Base-by-base conservation (phyloP, 2,113 vertebrate genomes). In the Plectropomus leopardus region DNA sequence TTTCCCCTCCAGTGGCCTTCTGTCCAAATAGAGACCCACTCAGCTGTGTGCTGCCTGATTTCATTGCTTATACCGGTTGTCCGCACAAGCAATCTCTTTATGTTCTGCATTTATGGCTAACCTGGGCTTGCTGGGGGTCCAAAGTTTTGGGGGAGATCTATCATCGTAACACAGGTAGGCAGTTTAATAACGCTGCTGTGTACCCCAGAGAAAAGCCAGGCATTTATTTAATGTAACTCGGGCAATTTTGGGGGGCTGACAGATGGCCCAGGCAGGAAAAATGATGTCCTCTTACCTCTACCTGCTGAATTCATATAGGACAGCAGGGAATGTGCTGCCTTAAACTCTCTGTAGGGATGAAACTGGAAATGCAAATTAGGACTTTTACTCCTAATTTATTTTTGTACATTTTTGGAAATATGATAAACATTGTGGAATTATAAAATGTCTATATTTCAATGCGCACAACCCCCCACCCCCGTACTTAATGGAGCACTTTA, bases 141-240 rank as follows among this genome's bases (percentile, higher is more conserved):
- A 65, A 74, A 65, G 77, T 91, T 92, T 92, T 59, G 36, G 72
- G 57, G 76, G 78, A 91, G 85, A 92, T 93, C 88, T 90, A 91
- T 94, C 93, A 93, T 93, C 57, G 68, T 93, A 93, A 93, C 76
- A 87, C 90, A 91, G 90, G 91, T 86, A 94, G 93, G 91, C 92
- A 92, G 87, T 92, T 94, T 94, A 93, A 93, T 94, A 94, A 93
- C 79, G 48, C 68, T 66, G 85, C 80, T 79, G 65, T 84, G 81
- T 87, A 86, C 91, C 88, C 85, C 78, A 50, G 91, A 91, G 92
- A 89, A 86, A 85, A 90, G 78, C 32, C 69, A 70, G 77, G 76
- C 91, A 90, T 93, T 92, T 93, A 91, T 94, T 92, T 89, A 92
- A 90, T 91, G 87, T 87, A 93, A 92, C 87, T 5, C 76, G 61